Evolutionary conservation across 2,888 invertebrate species (phyloP).

Genomic region (Synanthedon vespiformis): DNA sequence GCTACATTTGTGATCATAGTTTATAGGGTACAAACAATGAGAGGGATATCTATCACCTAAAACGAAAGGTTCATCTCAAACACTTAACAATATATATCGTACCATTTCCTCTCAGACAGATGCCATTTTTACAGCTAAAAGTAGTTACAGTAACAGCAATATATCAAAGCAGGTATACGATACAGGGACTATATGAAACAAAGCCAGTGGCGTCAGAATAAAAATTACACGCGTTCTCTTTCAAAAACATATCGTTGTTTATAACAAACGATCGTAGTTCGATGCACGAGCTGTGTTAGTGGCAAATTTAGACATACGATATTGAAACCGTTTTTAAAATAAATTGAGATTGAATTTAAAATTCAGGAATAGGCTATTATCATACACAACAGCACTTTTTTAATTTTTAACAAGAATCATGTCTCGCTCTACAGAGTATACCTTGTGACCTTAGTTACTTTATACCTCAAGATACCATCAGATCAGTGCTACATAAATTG

Average conservation of each 20-base stretch:
- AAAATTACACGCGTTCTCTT: constrained; percentile 25
- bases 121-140: background rate
- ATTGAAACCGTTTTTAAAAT: too few relatives aligned
- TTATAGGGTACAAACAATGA: background rate
- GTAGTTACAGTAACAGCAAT: constrained; percentile 7
- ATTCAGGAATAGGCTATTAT: too few relatives aligned
- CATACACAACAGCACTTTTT: too few relatives aligned
- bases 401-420: too few relatives aligned
- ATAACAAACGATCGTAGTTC: constrained; percentile 20
- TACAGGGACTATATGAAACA: constrained; percentile 10
- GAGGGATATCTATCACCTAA: too few relatives aligned
- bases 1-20: background rate
- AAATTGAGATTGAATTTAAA: too few relatives aligned
- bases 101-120: background rate
- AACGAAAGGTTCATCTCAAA: too few relatives aligned
- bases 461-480: too few relatives aligned
- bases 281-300: constrained; percentile 2
- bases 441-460: too few relatives aligned
- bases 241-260: constrained; percentile 19
- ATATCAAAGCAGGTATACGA: constrained; percentile 11
- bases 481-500: background rate
- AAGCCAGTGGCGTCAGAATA: constrained; percentile 16
- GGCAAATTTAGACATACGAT: background rate
- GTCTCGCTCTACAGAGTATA: too few relatives aligned
- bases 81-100: background rate